phyloP scores from a whole-genome alignment of 2,113 vertebrate genomes.

The Pygoscelis adeliae region DNA sequence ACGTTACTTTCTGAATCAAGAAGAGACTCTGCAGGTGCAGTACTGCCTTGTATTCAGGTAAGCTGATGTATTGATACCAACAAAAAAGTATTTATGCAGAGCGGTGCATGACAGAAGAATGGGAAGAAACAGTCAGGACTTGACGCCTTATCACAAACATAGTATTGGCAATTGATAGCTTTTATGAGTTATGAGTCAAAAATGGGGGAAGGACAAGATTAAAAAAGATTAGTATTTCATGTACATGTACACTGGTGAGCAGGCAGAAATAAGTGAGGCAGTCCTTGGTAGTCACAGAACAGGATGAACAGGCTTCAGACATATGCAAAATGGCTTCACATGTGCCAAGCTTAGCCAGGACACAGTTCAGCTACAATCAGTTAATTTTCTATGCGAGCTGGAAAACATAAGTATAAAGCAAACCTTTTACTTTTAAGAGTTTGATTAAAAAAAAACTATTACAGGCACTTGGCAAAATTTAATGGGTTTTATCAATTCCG shows the following conservation, averaged over 20 bases:
- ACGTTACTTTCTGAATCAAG: not conserved
- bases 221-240: not conserved
- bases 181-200: not conserved
- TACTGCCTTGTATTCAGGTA: not conserved
- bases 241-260: not conserved
- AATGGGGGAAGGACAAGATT: not conserved
- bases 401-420: not conserved
- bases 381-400: not conserved
- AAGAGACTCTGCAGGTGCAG: not conserved
- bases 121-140: not conserved
- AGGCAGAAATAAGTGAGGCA: not conserved
- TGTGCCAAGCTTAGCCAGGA: not conserved
- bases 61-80: not conserved
- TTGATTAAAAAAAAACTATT: not conserved
- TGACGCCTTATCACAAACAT: not conserved
- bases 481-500: not conserved
- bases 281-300: not conserved
- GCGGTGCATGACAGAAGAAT: not conserved
- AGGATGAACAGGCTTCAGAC: not conserved
- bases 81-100: not conserved
- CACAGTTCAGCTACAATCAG: not conserved
- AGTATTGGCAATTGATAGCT: not conserved
- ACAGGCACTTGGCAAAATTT: not conserved
- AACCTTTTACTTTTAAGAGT: not conserved
- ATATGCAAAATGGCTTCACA: not conserved